A percentile compares a stretch with the other conserved stretches of the same genome.
These are phyloP conservation scores for Cetonia aurata DNA, from an alignment of 2,888 invertebrate genomes.

Conservation along the genomic window DNA sequence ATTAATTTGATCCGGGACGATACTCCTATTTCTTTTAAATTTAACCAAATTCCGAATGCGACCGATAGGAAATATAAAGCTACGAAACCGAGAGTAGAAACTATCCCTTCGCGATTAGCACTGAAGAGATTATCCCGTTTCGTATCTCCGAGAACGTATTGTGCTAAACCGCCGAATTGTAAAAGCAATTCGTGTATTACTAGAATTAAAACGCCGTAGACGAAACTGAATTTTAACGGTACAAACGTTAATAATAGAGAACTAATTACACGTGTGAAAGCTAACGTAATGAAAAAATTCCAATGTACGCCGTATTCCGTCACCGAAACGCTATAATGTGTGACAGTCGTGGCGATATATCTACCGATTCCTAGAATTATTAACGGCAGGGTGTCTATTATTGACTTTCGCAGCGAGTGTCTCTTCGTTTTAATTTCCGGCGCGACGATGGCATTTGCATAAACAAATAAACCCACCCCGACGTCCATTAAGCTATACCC, in stretches of 20 bases:
- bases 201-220: conserved; percentile 71
- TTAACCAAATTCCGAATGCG: conserved; percentile 70
- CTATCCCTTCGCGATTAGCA: conserved; percentile 93
- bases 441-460: conserved; percentile 84
- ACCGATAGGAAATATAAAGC: conserved; percentile 84
- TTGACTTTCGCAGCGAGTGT: conserved; percentile 58
- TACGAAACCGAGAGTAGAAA: conserved; percentile 87
- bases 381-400: conserved; percentile 67
- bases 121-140: conserved; percentile 74
- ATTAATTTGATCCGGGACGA: conserved; percentile 41
- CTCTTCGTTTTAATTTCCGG: conserved; percentile 66
- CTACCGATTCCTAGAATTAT: conserved; percentile 75
- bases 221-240: conserved; percentile 68
- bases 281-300: conserved; percentile 98
- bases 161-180: conserved; percentile 73
- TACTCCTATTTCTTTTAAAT: conserved; percentile 54
- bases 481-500: conserved; percentile 96
- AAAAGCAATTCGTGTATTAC: conserved; percentile 77
- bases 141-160: conserved; percentile 76
- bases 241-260: conserved; percentile 72
- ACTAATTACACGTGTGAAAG: conserved; percentile 82
- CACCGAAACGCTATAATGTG: conserved; percentile 84
- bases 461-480: conserved; percentile 91
- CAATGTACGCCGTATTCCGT: conserved; percentile 97
- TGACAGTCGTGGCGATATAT: conserved; percentile 71